Base-by-base conservation (phyloP, 2,888 invertebrate species). In the Stenodera caucasica region DNA sequence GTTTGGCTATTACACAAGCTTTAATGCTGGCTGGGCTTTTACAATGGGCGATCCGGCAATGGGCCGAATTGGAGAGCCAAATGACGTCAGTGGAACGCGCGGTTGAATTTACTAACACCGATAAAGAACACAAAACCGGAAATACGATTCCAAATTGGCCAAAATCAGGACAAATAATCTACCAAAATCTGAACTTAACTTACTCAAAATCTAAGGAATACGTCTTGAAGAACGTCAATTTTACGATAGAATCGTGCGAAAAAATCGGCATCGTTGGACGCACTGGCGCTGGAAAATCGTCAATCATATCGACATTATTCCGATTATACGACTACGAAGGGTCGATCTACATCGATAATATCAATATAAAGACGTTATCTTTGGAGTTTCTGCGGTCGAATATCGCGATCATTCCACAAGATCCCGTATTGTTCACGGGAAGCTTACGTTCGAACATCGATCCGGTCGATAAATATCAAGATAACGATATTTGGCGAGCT, bases 31-130 rank as follows among this genome's bases (percentile, higher is more conserved):
- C 90, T 0, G 90, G 90, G 11, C 77, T 81, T 78, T 65, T 85
- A 69, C 85, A 85, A 74, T 85, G 84, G 84, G 84, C 82, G 2
- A 81, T 86, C 40, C 83, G 95, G 2, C 95, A 95, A 78, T 93
- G 93, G 68, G 92, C 95, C 0, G 95, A 96, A 77, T 78, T 77
- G 3, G 78, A 78, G 77, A 93, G 92, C 74, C 90, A 88, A 67
- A 91, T 93, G 92, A 93, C 91, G 3, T 90, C 91, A 8, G 95
- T 96, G 0, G 96, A 97, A 80, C 86, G 94, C 77, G 84, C 90
- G 0, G 40, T 75, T 49, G 79, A 78, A 62, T 78, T 78, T 53
- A 71, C 82, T 0, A 76, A 82, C 8, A 71, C 86, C 7, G 78
- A 82, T 61, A 67, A 71, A 7, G 81, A 82, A 67, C 50, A 61